phyloP scores from a whole-genome alignment of 1,140 invertebrate species.

The Camponotus vicinus region DNA sequence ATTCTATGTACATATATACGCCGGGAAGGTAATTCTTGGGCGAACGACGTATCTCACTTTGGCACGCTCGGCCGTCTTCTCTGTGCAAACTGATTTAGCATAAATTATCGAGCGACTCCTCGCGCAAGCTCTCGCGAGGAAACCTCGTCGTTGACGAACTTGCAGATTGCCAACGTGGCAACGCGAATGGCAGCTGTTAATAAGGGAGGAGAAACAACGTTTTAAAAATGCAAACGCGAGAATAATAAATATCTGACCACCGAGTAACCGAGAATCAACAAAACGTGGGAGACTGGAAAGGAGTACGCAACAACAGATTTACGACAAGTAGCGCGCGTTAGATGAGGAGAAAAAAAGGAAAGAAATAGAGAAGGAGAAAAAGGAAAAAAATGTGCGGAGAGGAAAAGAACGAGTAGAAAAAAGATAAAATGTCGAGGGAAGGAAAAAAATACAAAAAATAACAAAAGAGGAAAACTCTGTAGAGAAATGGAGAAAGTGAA shows the following conservation, averaged over 20 bases:
- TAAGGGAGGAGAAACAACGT: slow-evolving; percentile 2
- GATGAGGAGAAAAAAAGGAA: neutral
- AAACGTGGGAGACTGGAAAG: slow-evolving; percentile 10
- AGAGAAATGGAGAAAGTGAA: neutral
- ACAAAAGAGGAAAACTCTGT: neutral
- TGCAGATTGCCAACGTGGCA: neutral
- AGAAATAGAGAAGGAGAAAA: neutral
- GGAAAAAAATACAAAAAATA: neutral
- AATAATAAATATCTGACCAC: slow-evolving; percentile 38
- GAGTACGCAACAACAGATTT: slow-evolving; percentile 33
- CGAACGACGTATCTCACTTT: slow-evolving; percentile 1
- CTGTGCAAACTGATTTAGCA: slow-evolving; percentile 8
- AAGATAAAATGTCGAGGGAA: neutral
- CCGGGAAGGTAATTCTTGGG: neutral
- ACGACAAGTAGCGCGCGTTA: slow-evolving; percentile 34
- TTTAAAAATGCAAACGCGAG: slow-evolving; percentile 43
- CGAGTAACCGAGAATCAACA: slow-evolving; percentile 24
- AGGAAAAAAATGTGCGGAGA: neutral
- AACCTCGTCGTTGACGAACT: neutral
- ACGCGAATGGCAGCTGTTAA: slow-evolving; percentile 19
- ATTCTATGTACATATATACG: neutral
- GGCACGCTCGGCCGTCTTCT: neutral
- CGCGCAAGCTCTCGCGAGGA: neutral
- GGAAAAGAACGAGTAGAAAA: neutral
- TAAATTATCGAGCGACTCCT: slow-evolving; percentile 26